A percentile compares a stretch with the other conserved stretches of the same genome.
These are phyloP conservation scores for Meliscaeva auricollis DNA, from an alignment of 2,888 invertebrate species.

Conservation along the genomic window DNA sequence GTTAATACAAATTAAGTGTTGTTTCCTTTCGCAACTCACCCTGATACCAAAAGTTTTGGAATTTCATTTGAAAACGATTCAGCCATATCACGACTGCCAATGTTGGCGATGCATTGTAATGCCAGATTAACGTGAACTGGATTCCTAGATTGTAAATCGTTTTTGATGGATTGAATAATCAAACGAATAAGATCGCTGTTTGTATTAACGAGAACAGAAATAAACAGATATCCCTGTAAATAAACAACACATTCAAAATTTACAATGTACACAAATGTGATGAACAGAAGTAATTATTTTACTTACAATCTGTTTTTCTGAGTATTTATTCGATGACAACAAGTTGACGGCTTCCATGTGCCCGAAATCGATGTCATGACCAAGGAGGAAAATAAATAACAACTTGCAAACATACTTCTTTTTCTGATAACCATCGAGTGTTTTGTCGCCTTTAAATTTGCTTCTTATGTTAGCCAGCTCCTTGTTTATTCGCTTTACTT, in stretches of 20 bases:
- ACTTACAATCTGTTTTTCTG: conserved; percentile 99
- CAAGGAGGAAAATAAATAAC: conserved; percentile 99
- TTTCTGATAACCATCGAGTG: conserved; percentile 99
- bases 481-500: conserved; percentile 99
- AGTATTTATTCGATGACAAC: conserved; percentile 99
- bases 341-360: conserved; percentile 99
- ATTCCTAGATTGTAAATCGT: conserved; percentile 97
- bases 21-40: conserved; percentile 86
- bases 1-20: too few relatives aligned
- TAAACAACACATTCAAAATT: not conserved
- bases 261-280: not conserved
- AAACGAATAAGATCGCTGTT: conserved; percentile 99
- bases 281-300: not conserved
- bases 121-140: conserved; percentile 99
- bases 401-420: conserved; percentile 99
- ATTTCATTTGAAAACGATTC: conserved; percentile 99
- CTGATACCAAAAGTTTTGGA: conserved; percentile 98
- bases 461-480: conserved; percentile 99
- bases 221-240: conserved; percentile 98
- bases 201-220: conserved; percentile 99
- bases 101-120: conserved; percentile 99
- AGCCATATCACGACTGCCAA: conserved; percentile 99
- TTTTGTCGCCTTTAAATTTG: conserved; percentile 99
- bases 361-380: conserved; percentile 99
- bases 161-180: conserved; percentile 99